phyloP scores from a whole-genome alignment of 2,113 vertebrate species.

The Arothron firmamentum region DNA sequence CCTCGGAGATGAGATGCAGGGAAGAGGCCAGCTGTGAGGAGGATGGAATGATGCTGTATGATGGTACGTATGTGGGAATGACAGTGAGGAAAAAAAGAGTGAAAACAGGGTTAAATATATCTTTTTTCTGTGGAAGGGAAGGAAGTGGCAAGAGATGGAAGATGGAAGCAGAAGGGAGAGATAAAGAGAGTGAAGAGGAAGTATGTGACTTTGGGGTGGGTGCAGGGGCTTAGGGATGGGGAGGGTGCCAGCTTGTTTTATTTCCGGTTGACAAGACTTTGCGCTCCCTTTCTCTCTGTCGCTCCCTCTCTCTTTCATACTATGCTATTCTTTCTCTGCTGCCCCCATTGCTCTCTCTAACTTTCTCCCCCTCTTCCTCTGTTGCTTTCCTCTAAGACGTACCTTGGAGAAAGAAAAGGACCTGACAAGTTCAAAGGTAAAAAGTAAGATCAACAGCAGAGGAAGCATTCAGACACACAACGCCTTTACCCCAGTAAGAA shows the following conservation, averaged over 20 bases:
- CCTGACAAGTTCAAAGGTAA: slow-evolving; percentile 69
- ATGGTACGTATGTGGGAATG: slow-evolving; percentile 47
- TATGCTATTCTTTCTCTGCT: slow-evolving; percentile 63
- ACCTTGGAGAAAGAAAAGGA: slow-evolving; percentile 63
- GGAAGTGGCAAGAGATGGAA: slow-evolving; percentile 47
- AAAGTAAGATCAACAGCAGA: slow-evolving; percentile 33
- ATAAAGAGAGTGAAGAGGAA: slow-evolving; percentile 67
- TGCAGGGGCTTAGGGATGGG: slow-evolving; percentile 69
- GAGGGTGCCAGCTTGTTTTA: slow-evolving; percentile 79
- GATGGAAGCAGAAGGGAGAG: slow-evolving; percentile 61
- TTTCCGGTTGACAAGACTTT: slow-evolving; percentile 78
- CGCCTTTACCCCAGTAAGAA: slow-evolving; percentile 7
- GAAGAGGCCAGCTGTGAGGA: slow-evolving; percentile 40
- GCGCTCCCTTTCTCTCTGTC: slow-evolving; percentile 75
- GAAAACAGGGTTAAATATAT: slow-evolving; percentile 65
- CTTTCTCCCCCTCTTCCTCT: slow-evolving; percentile 38
- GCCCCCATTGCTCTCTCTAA: slow-evolving; percentile 46
- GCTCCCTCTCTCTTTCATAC: slow-evolving; percentile 74
- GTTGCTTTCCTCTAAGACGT: slow-evolving; percentile 64
- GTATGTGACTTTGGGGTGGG: slow-evolving; percentile 73
- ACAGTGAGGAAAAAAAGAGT: slow-evolving; percentile 37
- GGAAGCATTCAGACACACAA: slow-evolving; percentile 12
- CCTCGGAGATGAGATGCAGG: slow-evolving; percentile 22
- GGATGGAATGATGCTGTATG: slow-evolving; percentile 62
- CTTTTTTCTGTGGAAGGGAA: slow-evolving; percentile 49